Evolutionary conservation across 2,113 vertebrate genomes (phyloP), one percentile per base, ranked within the genome.

Genomic region (Phylloscopus whistleri): DNA sequence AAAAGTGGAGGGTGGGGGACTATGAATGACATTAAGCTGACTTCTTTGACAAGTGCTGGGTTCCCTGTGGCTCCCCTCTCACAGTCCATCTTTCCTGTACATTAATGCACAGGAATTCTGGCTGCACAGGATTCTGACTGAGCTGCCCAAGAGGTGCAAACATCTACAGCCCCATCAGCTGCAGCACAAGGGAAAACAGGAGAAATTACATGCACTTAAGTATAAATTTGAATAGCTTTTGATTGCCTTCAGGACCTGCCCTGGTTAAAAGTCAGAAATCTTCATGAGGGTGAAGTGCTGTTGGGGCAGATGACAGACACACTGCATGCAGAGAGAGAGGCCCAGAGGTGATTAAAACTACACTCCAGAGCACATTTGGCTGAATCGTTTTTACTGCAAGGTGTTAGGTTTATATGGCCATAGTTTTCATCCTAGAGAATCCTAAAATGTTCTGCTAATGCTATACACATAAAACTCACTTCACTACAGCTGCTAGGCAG

Each of bases 381-480:
- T 80, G 78, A 76, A 74, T 74, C 1, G 3, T 74, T 94, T 93
- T 86, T 90, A 35, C 48, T 64, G 70, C 46, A 80, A 83, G 67
- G 67, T 93, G 87, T 51, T 94, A 87, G 74, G 37, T 93, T 96
- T 96, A 90, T 93, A 74, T 48, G 75, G 62, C 62, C 73, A 28
- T 27, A 87, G 70, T 87, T 95, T 94, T 93, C 78, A 90, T 96
- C 81, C 82, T 85, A 85, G 51, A 90, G 87, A 82, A 95, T 93
- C 87, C 81, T 62, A 79, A 96, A 95, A 93, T 55, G 70, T 51
- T 93, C 84, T 97, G 89, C 53, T 95, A 97, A 95, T 87, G 59
- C 91, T 91, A 41, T 79, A 74, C 55, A 91, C 59, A 86, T 87
- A 93, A 94, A 95, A 90, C 30, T 94, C 74, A 85, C 90, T 77